Conservation (phyloP, 2,113 vertebrate species). For the Ciconia boyciana region DNA sequence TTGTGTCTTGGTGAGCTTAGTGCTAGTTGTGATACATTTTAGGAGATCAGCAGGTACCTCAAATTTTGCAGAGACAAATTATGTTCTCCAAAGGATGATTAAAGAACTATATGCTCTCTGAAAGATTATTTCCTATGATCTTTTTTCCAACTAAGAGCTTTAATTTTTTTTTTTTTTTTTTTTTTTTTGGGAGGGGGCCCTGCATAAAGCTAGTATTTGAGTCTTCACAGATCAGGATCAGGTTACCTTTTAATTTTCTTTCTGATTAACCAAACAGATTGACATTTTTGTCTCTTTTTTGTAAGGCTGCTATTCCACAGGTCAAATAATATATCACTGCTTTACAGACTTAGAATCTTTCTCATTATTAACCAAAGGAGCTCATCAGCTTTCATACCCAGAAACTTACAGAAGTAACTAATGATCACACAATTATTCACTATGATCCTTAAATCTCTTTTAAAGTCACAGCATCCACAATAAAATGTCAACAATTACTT, state of each 20-base stretch:
- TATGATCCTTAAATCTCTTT: not conserved
- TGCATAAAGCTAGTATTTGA: not conserved
- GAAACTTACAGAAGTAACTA: not conserved
- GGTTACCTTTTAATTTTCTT: not conserved
- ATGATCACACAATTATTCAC: not conserved
- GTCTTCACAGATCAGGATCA: not conserved
- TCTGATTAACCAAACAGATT: not conserved
- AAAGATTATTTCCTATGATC: not conserved
- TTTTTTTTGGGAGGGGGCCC: no score
- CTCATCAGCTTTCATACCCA: not conserved
- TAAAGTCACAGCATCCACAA: not conserved
- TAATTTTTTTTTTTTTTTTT: no score
- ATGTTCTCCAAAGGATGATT: not conserved
- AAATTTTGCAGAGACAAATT: not conserved
- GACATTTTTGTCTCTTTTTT: not conserved
- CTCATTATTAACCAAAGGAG: not conserved
- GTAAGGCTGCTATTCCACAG: not conserved
- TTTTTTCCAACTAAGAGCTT: not conserved
- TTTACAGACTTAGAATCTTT: not conserved
- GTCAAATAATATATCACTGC: not conserved
- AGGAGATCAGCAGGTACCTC: not conserved
- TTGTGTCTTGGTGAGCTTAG: not conserved
- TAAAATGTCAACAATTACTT: not conserved
- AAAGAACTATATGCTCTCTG: not conserved
- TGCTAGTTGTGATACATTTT: not conserved